Percentiles rank a stretch among this genome's conserved stretches.
phyloP scores from a whole-genome alignment of 2,113 vertebrate genomes.

The Pteropus alecto region DNA sequence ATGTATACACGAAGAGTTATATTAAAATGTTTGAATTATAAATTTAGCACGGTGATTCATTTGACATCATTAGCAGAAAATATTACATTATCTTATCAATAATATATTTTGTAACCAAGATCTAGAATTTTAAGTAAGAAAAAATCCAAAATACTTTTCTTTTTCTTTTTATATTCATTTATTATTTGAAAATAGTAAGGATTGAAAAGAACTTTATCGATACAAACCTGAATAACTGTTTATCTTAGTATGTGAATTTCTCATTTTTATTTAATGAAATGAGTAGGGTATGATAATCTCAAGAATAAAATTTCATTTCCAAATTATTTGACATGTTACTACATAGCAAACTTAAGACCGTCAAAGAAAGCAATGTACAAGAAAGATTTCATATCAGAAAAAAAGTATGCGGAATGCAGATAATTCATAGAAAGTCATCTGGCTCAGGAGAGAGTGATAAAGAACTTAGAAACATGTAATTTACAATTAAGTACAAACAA shows the following conservation, averaged over 20 bases:
- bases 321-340: background rate
- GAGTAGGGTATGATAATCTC: background rate
- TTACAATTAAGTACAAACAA: background rate
- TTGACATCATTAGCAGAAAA: conserved; percentile 4
- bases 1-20: background rate
- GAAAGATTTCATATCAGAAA: background rate
- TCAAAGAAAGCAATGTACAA: background rate
- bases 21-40: conserved; percentile 16
- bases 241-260: background rate
- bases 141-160: background rate
- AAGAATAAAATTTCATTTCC: background rate
- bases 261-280: conserved; percentile 27
- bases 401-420: background rate
- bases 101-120: conserved; percentile 5
- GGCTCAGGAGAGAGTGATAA: background rate
- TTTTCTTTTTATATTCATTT: background rate
- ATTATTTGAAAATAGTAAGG: background rate
- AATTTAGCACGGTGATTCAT: conserved; percentile 2
- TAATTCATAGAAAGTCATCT: background rate
- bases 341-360: background rate
- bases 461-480: background rate
- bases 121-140: background rate
- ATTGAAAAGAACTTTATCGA: background rate
- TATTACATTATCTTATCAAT: background rate
- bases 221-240: background rate